phyloP scores from a whole-genome alignment of 2,888 invertebrate species.

The Cheilosia pagana region DNA sequence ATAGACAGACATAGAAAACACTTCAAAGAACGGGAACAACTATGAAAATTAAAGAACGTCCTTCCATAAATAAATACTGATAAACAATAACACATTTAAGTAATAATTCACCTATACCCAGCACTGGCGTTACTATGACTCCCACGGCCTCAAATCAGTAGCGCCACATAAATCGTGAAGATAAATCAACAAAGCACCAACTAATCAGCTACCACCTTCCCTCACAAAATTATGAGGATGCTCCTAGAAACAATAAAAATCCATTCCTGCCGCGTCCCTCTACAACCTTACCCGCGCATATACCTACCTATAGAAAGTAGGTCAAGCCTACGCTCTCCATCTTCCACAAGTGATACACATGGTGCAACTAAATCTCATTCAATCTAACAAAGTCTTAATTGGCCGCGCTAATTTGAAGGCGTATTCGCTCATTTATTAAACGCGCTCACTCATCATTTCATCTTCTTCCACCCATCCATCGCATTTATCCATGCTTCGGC shows the following conservation, averaged over 20 bases:
- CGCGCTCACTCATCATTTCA: conserved; percentile 9
- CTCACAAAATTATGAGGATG: neutral
- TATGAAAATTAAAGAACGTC: too few species aligned
- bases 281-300: conserved; percentile 15
- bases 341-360: neutral
- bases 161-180: too few species aligned
- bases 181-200: neutral
- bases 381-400: conserved; percentile 44
- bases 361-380: neutral
- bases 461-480: conserved; percentile 1
- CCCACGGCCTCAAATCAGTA: too few species aligned
- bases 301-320: conserved; percentile 52
- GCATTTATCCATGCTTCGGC: neutral
- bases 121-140: too few species aligned
- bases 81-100: too few species aligned
- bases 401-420: conserved; percentile 42
- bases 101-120: too few species aligned
- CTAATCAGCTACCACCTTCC: too few species aligned
- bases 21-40: too few species aligned
- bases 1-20: too few species aligned
- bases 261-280: neutral
- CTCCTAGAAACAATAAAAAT: conserved; percentile 5
- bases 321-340: conserved; percentile 34
- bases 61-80: too few species aligned
- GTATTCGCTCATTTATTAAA: conserved; percentile 54